Conservation (phyloP, 2,113 vertebrate species). For the Cyanistes caeruleus region DNA sequence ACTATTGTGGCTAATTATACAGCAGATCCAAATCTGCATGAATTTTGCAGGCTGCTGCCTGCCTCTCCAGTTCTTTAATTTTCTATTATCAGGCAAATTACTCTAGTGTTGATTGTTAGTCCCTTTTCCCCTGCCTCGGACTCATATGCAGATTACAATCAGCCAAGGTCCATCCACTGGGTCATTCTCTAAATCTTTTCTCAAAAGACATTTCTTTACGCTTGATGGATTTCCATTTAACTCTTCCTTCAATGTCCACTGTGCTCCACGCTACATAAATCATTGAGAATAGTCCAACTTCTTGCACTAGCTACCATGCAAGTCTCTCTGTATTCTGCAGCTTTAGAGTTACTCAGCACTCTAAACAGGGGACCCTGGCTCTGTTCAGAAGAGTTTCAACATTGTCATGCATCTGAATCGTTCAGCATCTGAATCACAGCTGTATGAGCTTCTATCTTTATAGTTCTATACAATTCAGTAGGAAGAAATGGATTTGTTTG, state of each 20-base stretch:
- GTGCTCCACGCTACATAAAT: not conserved
- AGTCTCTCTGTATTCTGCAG: not conserved
- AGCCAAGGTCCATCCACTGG: not conserved
- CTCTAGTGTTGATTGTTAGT: slow-evolving; percentile 42
- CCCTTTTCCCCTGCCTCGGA: not conserved
- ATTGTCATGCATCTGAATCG: not conserved
- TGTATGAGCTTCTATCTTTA: not conserved
- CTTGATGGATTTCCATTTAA: slow-evolving; percentile 32
- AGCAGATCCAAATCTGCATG: slow-evolving; percentile 53
- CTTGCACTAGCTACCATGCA: not conserved
- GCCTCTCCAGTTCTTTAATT: slow-evolving; percentile 50
- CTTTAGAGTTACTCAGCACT: not conserved
- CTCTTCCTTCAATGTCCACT: not conserved
- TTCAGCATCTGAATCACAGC: not conserved
- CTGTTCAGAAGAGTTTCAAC: not conserved
- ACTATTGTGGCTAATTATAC: slow-evolving; percentile 50
- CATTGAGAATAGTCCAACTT: not conserved
- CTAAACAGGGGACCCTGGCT: not conserved
- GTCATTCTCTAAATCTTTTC: slow-evolving; percentile 30
- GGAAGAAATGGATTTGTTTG: not conserved
- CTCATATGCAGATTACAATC: slow-evolving; percentile 30
- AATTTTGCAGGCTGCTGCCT: slow-evolving; percentile 35
- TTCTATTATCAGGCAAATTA: slow-evolving; percentile 65
- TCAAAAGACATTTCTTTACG: not conserved
- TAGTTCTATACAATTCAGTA: not conserved